Percentiles rank a stretch among this genome's conserved stretches.
Evolutionary conservation across 2,888 invertebrate genomes (phyloP).

Genomic region (Pachycephus smyrnensis): DNA sequence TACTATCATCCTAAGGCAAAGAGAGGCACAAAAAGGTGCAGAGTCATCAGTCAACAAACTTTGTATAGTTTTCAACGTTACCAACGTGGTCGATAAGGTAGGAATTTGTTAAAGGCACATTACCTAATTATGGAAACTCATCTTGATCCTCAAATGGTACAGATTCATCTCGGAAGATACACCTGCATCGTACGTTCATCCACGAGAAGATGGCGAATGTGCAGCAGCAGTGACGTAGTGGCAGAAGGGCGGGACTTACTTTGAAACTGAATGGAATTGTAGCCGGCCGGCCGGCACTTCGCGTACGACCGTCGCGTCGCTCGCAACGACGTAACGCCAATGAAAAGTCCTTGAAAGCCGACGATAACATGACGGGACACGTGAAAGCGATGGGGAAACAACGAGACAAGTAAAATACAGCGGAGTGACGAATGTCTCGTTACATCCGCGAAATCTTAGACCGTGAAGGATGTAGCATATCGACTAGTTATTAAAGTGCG

Average conservation of each 20-base stretch:
- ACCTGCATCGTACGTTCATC: background rate
- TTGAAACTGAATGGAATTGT: constrained; percentile 44
- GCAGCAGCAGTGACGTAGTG: background rate
- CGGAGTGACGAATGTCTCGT: constrained; percentile 23
- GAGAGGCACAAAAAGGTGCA: background rate
- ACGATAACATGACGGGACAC: background rate
- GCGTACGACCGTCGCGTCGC: constrained; percentile 59
- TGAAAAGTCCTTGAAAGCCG: background rate
- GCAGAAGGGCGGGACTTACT: constrained; percentile 31
- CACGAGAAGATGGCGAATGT: background rate
- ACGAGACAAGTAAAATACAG: background rate
- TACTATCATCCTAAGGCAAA: background rate
- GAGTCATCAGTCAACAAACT: background rate
- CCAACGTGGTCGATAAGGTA: background rate
- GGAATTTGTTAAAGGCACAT: accelerated
- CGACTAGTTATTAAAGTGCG: background rate
- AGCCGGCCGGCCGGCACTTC: constrained; percentile 56
- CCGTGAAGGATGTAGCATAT: background rate
- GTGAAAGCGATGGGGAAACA: background rate
- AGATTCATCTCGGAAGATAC: background rate
- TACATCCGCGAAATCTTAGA: background rate
- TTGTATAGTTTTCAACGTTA: background rate
- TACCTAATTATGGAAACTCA: background rate
- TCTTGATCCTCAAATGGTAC: background rate
- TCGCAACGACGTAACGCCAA: constrained; percentile 25